A percentile compares a stretch with the other conserved stretches of the same genome.
Conservation (phyloP, 2,797 vertebrate species). For the Catostomus latipinnis region DNA sequence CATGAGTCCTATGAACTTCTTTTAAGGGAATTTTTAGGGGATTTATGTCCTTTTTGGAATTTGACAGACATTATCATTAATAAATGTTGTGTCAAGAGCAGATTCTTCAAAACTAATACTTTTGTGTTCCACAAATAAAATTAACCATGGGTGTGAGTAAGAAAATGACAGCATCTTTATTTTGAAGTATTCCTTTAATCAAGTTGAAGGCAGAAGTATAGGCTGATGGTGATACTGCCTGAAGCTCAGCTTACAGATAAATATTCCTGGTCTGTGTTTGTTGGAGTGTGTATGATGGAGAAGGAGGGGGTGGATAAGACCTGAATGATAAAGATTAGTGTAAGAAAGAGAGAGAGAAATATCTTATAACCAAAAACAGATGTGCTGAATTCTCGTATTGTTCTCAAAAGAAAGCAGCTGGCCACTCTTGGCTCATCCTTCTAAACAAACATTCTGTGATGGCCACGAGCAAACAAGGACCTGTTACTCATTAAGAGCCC, state of each 20-base stretch:
- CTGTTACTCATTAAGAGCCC: slow-evolving; percentile 76
- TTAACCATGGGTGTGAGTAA: not conserved
- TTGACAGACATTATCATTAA: too few relatives aligned
- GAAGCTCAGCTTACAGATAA: slow-evolving; percentile 22
- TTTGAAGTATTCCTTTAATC: slow-evolving; percentile 7
- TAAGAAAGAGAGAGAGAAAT: slow-evolving; percentile 50
- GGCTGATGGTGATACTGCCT: not conserved
- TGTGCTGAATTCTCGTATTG: slow-evolving; percentile 82
- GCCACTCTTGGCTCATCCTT: slow-evolving; percentile 78
- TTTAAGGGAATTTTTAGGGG: too few relatives aligned
- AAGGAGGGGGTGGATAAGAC: slow-evolving; percentile 17
- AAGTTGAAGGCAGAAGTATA: not conserved
- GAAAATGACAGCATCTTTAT: not conserved
- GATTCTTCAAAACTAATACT: not conserved
- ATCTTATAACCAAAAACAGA: slow-evolving; percentile 76
- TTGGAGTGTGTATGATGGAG: slow-evolving; percentile 51
- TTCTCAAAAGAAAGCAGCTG: slow-evolving; percentile 83
- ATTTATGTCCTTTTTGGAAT: too few relatives aligned
- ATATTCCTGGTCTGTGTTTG: not conserved
- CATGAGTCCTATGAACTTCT: too few relatives aligned
- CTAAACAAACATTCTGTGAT: slow-evolving; percentile 81
- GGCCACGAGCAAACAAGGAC: slow-evolving; percentile 72
- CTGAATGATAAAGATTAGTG: slow-evolving; percentile 48
- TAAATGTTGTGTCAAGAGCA: too few relatives aligned
- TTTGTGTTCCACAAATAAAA: not conserved